These are phyloP conservation scores for Neopipo cinnamomea DNA, from an alignment of 2,113 vertebrate species.

Conservation along the genomic window DNA sequence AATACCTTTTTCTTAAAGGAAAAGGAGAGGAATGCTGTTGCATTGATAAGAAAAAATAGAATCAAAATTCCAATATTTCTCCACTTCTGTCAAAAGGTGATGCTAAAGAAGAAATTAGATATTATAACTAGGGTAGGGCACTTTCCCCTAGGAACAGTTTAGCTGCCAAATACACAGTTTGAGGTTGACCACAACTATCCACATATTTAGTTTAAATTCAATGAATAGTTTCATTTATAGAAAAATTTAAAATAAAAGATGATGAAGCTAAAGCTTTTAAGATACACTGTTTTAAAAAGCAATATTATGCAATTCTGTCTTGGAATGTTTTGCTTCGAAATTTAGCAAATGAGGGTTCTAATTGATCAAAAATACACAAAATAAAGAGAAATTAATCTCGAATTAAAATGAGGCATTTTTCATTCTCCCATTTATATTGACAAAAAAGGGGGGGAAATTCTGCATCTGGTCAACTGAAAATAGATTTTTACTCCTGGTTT, in stretches of 20 bases:
- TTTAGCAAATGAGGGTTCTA: background rate
- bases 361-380: background rate
- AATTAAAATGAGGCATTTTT: background rate
- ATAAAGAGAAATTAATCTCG: background rate
- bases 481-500: background rate
- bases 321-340: background rate
- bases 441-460: accelerated
- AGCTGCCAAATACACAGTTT: background rate
- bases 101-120: background rate
- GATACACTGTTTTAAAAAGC: background rate
- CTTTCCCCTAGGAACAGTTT: background rate
- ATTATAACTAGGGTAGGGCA: background rate
- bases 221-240: background rate
- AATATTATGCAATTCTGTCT: background rate
- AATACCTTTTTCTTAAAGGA: background rate
- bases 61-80: background rate
- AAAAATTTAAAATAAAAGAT: background rate
- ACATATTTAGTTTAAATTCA: background rate
- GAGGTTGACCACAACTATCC: conserved; percentile 15
- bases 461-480: background rate
- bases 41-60: background rate
- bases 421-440: background rate
- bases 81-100: background rate
- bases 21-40: background rate
- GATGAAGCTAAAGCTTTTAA: background rate